Evolutionary conservation across 2,888 invertebrate species (phyloP).

Genomic region (Drosophila longiperda): DNA sequence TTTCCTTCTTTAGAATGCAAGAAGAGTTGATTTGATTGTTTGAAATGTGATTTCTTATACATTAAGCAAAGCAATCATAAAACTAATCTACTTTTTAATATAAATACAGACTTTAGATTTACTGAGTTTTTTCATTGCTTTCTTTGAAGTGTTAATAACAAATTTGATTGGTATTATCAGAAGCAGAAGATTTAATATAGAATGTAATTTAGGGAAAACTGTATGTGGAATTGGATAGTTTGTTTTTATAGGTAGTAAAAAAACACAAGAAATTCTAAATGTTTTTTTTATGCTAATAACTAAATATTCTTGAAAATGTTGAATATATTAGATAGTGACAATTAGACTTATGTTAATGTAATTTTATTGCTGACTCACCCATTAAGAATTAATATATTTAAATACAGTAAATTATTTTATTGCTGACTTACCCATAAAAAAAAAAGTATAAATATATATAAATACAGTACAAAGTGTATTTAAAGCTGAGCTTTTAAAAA

Average conservation of each 20-base stretch:
- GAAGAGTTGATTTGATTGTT: neutral
- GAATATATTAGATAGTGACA: neutral
- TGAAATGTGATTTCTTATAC: neutral
- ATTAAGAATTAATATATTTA: neutral
- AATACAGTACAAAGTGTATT: neutral
- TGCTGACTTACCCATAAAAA: neutral
- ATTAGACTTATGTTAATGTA: neutral
- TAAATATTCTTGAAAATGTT: neutral
- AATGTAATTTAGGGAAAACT: neutral
- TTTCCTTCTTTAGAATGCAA: neutral
- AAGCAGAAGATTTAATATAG: neutral
- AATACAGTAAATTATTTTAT: neutral
- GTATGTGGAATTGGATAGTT: too few species aligned
- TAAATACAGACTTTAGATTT: neutral
- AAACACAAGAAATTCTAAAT: neutral
- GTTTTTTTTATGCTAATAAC: neutral
- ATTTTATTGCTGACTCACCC: neutral
- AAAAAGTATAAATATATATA: neutral
- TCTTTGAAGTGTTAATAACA: neutral
- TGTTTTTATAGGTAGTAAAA: neutral
- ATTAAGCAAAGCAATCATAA: slow-evolving; percentile 5
- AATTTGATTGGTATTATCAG: neutral
- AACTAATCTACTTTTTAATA: slow-evolving; percentile 10
- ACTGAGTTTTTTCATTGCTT: neutral
- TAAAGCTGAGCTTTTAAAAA: neutral